Percentiles rank a stretch among this genome's conserved stretches.
Evolutionary conservation across 2,888 invertebrate species (phyloP).

Genomic region (Mimachlamys varia): DNA sequence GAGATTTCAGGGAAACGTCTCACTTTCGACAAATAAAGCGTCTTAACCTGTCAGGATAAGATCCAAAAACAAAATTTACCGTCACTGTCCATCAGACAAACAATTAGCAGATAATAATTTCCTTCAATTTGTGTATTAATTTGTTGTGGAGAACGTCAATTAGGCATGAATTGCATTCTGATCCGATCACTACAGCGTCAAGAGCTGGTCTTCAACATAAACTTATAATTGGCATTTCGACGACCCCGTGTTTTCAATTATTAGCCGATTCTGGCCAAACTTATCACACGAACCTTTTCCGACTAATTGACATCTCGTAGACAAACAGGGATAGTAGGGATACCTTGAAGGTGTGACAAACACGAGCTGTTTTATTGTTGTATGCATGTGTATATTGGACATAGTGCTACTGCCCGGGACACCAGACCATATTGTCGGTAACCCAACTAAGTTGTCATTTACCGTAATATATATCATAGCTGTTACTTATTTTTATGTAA

Average conservation of each 20-base stretch:
- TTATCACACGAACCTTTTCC: background rate
- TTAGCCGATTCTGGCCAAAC: background rate
- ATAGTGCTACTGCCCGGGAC: too few relatives aligned
- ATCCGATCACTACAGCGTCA: conserved; percentile 11
- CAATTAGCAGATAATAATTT: conserved; percentile 25
- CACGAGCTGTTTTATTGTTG: background rate
- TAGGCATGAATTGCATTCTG: background rate
- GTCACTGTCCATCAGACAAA: background rate
- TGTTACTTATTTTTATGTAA: too few relatives aligned
- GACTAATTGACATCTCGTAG: conserved; percentile 10
- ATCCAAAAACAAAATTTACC: conserved; percentile 13
- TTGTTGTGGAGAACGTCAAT: conserved; percentile 29
- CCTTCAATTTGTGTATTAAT: conserved; percentile 34
- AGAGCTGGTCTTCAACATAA: conserved; percentile 20
- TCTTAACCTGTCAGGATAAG: conserved; percentile 26
- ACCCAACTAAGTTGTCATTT: too few relatives aligned
- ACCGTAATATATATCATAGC: too few relatives aligned
- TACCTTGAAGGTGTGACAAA: background rate
- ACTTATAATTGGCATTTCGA: conserved; percentile 31
- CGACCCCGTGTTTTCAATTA: conserved; percentile 24
- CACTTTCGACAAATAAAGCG: conserved; percentile 21
- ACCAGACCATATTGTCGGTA: too few relatives aligned
- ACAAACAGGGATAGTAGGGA: background rate
- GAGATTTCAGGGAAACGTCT: background rate
- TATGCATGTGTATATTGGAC: background rate